Conservation (phyloP, 2,797 vertebrate genomes). For the Fundulus diaphanus region DNA sequence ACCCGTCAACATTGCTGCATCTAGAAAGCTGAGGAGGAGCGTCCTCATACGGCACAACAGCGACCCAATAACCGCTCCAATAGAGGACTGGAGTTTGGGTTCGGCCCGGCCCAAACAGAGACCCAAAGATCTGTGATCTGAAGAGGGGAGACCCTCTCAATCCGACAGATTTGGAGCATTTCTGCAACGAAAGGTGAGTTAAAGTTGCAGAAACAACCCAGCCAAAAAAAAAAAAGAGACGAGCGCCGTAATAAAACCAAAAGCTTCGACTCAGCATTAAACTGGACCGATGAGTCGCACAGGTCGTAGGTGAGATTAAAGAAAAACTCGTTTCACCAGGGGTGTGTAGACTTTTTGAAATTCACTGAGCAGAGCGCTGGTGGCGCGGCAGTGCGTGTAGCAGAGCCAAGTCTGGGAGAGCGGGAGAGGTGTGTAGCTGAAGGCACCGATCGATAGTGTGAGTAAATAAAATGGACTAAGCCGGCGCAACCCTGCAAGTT, state of each 20-base stretch:
- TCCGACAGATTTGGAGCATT: neutral
- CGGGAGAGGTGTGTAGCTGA: slow-evolving; percentile 68
- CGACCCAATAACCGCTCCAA: neutral
- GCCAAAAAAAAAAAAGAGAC: no score
- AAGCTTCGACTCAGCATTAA: no score
- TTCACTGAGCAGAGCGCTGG: slow-evolving; percentile 36
- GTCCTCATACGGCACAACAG: neutral
- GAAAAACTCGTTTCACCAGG: neutral
- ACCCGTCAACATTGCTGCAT: neutral
- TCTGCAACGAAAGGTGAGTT: neutral
- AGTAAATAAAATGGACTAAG: slow-evolving; percentile 84
- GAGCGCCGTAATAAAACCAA: no score
- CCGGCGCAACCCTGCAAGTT: slow-evolving; percentile 78
- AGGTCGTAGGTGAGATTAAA: no score
- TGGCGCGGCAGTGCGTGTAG: slow-evolving; percentile 53
- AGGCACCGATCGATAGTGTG: slow-evolving; percentile 78
- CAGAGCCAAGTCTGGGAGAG: slow-evolving; percentile 35
- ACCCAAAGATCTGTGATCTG: neutral
- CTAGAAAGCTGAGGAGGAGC: neutral
- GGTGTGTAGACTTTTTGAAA: neutral
- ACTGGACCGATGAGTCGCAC: no score
- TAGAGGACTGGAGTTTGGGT: neutral
- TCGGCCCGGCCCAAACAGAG: neutral
- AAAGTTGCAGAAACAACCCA: neutral
- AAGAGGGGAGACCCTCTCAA: neutral